Base-by-base conservation (phyloP, 2,888 invertebrate genomes). In the Platerodrilus igneus region DNA sequence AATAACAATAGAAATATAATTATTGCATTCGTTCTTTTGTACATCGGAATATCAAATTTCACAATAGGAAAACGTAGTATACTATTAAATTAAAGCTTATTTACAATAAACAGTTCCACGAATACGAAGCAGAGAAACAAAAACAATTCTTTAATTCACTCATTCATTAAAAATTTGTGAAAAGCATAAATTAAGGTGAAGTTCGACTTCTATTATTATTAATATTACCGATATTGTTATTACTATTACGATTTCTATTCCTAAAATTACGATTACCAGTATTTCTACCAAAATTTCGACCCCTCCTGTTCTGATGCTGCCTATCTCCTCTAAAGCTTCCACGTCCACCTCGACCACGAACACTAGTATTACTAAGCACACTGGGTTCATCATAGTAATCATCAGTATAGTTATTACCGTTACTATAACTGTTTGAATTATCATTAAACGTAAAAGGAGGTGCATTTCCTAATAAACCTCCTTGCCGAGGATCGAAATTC, bases 381-480 rank as follows among this genome's bases (percentile, higher is more conserved):
- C 44, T 48, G 27, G 47, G 41, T 44, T 44, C 34, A 25, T 38
- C 40, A 18, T 50, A 45, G 36, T 50, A 50, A 23, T 43, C 51
- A 10, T 45, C 43, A 41, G 63, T 66, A 51, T 70, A 76, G 59
- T 75, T 74, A 47, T 75, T 73, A 56, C 74, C 72, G 20, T 48
- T 51, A 14, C 43, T 38, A 23, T 47, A 41, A 20, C 11, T 39
- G 18, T 37, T 37, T 11, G 35, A 28, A 26, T 43, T 45, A 23
- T 45, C 48, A 21, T 37, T 40, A 40, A 38, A 53, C 23, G 41
- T 47, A 23, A 40, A 58, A 1, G 57, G 55, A 4, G 57, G 60
- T 1, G 62, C 64, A 28, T 62, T 50, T 23, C 65, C 53, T 10
- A 66, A 55, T 2, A 64, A 57, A 4, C 55, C 57, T 2, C 54